Evolutionary conservation across 2,888 invertebrate genomes (phyloP), one percentile per base, ranked within the genome.

Genomic region (Pandemis corylana): DNA sequence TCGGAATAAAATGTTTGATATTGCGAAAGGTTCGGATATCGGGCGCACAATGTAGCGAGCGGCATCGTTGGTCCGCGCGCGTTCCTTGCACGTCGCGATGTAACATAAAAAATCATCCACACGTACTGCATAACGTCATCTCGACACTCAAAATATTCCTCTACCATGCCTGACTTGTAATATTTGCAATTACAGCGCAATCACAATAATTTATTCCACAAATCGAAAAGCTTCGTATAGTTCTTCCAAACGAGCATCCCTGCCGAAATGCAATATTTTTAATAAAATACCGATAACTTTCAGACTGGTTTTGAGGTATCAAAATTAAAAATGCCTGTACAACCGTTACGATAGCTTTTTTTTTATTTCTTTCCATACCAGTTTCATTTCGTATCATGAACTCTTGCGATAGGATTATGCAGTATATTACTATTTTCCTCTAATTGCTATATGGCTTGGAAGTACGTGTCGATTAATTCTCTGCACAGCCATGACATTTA

Each of bases 401-500:
- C n/a, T 41, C 46, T 9, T 49, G 13, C 20, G 36, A 46, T 46
- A 68, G 13, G 68, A n/a, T 53, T 20, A 36, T 36, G 28, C 28
- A 36, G 28, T 56, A n/a, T 20, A 20, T 42, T 61, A 20, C 10
- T 63, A 67, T 67, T 72, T 66, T 62, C 61, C 61, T 66, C 36
- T 72, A 49, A 59, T 12, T 20, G 64, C 59, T 71, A 71, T 62
- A 13, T 20, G 20, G 9, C 56, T 56, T 56, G 20, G 65, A n/a
- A 61, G 62, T 61, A 68, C n/a, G 28, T 51, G 44, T 41, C 62
- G 28, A 75, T 75, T 71, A 75, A 75, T 75, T 70, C 62, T 71
- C 64, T 51, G 20, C 36, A 69, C 73, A 75, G 75, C 77, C 77
- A 70, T 80, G 78, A 78, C 77, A 80, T 79, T 80, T 68, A 76